Evolutionary conservation across 2,888 invertebrate genomes (phyloP), one percentile per base, ranked within the genome.

Genomic region (Bombylius discolor): DNA sequence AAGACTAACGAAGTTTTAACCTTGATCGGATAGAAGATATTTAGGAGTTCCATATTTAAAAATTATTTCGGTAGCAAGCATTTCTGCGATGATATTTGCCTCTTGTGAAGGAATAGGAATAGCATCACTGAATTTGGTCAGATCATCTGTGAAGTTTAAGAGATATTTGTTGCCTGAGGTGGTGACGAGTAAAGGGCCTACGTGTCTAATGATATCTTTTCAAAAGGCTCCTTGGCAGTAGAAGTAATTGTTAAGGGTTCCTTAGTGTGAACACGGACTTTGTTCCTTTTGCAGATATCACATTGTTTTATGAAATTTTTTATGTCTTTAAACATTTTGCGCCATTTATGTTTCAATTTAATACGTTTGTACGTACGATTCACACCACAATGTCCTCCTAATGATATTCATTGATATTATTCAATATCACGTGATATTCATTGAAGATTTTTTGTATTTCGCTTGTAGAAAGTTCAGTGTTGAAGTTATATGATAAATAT

Each of bases 251-350:
- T n/a, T n/a, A 66, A 4, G 67, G 47, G 33, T 58, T 13, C 59
- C 36, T 23, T 52, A 52, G 9, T 49, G 57, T 62, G 66, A 66
- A 45, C 63, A 62, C 33, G 5, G 5, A 36, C 8, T 36, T 36
- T 50, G 6, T 32, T 34, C 45, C 46, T 14, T 12, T 46, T 1
- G 59, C 67, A 68, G 8, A 58, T 54, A 42, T 62, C 59, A 55
- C 67, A 68, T 12, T 47, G 57, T 56, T 64, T 63, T 46, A 70
- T 63, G 56, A 61, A 67, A 53, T 59, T 52, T 60, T 65, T 64
- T 7, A 70, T 66, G 51, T 68, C 64, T 12, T 59, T 58, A 55
- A 64, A 66, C 66, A 70, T 68, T 8, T 61, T 62, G 23, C 55
- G 56, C 68, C 69, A 69, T 55, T 64, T 62, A 56, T 62, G 66